Base-by-base conservation (phyloP, 2,888 invertebrate species). In the Celastrina argiolus region DNA sequence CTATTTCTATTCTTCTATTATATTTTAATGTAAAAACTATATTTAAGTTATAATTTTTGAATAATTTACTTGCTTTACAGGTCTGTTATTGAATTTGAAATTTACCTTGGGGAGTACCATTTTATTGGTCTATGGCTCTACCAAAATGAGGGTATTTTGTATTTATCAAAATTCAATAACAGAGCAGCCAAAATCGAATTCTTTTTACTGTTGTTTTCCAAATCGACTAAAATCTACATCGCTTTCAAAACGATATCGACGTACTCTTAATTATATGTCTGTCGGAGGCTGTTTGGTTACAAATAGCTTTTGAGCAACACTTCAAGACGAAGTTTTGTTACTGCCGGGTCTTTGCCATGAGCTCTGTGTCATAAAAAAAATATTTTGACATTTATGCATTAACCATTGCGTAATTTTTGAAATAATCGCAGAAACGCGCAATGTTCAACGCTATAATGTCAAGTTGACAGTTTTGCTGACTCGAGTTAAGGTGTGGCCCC, bases 211-310 rank as follows among this genome's bases (percentile, higher is more conserved):
- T 36, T 36, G 36, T 51, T 65, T 59, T 59, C 59, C 16, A 59
- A 31, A 36, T 10, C 31, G 34, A 31, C 16, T 51, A 31, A 34
- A 59, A 34, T 31, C 34, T 14, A 51, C 6, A 18, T 59, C 59
- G 41, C 42, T 42, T 59, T 66, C 59, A 34, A 45, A 61, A 42
- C 31, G 66, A 34, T 42, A 45, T 31, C 31, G 6, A 59, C 56
- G 59, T 85, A 88, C 88, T 88, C 89, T 84, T 85, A 85, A 87
- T 89, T 86, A 88, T 89, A 88, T 89, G 88, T 89, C 90, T 88
- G 84, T 85, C 88, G 88, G 88, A 87, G 84, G 88, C 88, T 87
- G 83, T 84, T 83, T 81, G 87, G 86, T 85, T 84, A 85, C 82
- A 77, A 74, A 79, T 76, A 76, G 81, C 87, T 87, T 88, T 90